A percentile compares a stretch with the other conserved stretches of the same genome.
Conservation (phyloP, 2,888 invertebrate species). For the Erebia ligea region DNA sequence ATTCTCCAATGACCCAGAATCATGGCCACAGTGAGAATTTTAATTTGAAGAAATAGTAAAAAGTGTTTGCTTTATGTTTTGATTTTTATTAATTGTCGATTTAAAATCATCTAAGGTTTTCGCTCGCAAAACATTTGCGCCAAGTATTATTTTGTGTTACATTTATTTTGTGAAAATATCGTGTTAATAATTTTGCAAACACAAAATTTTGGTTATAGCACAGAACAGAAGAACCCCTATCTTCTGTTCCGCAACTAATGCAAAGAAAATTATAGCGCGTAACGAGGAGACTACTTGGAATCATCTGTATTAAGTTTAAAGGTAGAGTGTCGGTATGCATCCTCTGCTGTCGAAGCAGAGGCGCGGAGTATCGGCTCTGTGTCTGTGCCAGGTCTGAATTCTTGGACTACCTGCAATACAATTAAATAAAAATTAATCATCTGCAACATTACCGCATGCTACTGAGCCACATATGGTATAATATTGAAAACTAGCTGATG, state of each 20-base stretch:
- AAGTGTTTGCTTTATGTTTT: too few relatives aligned
- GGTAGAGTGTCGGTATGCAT: slow-evolving; percentile 57
- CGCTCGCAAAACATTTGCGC: too few relatives aligned
- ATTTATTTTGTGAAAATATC: too few relatives aligned
- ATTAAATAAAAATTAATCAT: not conserved
- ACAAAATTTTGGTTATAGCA: not conserved
- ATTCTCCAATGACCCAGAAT: not conserved
- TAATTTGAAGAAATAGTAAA: not conserved
- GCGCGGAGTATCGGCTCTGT: slow-evolving; percentile 54
- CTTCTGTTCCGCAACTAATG: not conserved
- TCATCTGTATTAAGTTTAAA: slow-evolving; percentile 52
- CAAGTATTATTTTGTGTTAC: too few relatives aligned
- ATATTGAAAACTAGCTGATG: too few relatives aligned
- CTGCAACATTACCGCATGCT: too few relatives aligned
- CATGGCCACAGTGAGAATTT: not conserved
- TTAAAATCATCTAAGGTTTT: too few relatives aligned
- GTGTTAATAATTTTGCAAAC: slow-evolving; percentile 7
- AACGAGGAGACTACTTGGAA: slow-evolving; percentile 18
- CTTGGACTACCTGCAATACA: slow-evolving; percentile 59
- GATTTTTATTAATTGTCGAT: too few relatives aligned
- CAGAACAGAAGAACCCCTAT: too few relatives aligned
- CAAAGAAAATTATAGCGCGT: not conserved
- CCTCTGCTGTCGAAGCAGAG: slow-evolving; percentile 61
- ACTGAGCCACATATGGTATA: too few relatives aligned
- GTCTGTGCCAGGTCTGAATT: slow-evolving; percentile 51